Conservation (phyloP, 2,113 vertebrate genomes). For the cattle (Bos taurus) region DNA sequence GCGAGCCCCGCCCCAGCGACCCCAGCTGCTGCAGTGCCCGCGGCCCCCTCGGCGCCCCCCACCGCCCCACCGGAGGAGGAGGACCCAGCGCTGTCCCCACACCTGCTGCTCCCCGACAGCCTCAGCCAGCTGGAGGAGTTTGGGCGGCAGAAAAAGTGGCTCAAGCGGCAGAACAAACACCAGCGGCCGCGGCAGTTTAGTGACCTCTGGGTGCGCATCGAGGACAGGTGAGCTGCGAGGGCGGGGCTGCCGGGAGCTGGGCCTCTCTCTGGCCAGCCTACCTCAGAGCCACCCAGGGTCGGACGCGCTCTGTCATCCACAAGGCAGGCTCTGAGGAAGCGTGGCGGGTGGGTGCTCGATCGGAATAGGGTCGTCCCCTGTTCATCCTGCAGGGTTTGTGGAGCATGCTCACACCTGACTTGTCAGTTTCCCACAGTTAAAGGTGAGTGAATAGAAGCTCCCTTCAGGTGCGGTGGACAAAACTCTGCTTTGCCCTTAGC, state of each 20-base stretch:
- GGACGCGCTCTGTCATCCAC: accelerated
- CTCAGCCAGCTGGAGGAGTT: conserved; percentile 98
- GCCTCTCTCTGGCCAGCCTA: accelerated
- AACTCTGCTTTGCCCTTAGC: background rate
- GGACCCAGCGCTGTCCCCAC: conserved; percentile 86
- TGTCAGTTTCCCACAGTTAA: background rate
- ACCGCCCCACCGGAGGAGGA: conserved; percentile 78
- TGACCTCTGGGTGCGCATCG: conserved; percentile 98
- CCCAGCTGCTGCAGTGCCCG: background rate
- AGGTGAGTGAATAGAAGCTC: background rate
- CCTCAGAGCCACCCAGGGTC: background rate
- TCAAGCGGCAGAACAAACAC: conserved; percentile 87
- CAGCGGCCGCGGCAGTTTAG: conserved; percentile 94
- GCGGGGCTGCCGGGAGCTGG: background rate
- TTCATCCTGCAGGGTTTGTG: background rate
- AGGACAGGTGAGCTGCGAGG: conserved; percentile 88
- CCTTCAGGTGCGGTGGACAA: background rate
- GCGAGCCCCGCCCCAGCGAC: conserved; percentile 13
- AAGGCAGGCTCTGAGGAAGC: background rate
- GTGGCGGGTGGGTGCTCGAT: accelerated
- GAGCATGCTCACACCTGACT: background rate
- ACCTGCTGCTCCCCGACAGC: conserved; percentile 94
- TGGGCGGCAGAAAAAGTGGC: conserved; percentile 92
- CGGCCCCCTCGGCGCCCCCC: background rate
- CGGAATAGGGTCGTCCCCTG: background rate